These are phyloP conservation scores for Plutella xylostella DNA, from an alignment of 2,888 invertebrate genomes.

Conservation along the genomic window DNA sequence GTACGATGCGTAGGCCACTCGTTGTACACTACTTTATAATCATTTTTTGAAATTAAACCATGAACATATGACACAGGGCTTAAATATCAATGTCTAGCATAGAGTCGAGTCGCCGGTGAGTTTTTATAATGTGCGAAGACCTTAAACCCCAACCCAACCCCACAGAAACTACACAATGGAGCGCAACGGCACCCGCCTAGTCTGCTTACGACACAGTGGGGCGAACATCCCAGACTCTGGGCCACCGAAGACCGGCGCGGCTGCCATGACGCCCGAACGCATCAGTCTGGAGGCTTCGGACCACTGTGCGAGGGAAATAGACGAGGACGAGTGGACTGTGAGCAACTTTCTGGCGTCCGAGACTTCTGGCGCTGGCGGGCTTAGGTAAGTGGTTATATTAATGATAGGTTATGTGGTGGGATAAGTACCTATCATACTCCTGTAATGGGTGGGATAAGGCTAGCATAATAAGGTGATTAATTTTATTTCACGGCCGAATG, in stretches of 20 bases:
- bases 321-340: constrained; percentile 96
- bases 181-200: constrained; percentile 43
- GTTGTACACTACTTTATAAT: too few relatives aligned
- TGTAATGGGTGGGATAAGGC: too few relatives aligned
- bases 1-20: too few relatives aligned
- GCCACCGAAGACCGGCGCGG: constrained; percentile 23
- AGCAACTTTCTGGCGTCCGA: constrained; percentile 90
- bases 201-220: constrained; percentile 50
- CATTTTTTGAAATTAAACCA: too few relatives aligned
- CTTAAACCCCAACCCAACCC: not conserved
- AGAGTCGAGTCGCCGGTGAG: too few relatives aligned
- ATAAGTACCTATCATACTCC: too few relatives aligned
- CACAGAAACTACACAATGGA: constrained; percentile 52
- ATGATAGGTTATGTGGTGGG: too few relatives aligned
- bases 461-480: too few relatives aligned
- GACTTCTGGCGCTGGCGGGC: constrained; percentile 52
- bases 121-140: too few relatives aligned
- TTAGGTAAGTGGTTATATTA: constrained; percentile 46
- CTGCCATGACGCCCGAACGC: constrained; percentile 40
- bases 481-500: too few relatives aligned
- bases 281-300: constrained; percentile 53
- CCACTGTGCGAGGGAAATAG: constrained; percentile 74
- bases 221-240: constrained; percentile 14
- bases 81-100: too few relatives aligned
- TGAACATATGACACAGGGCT: too few relatives aligned